Percentiles rank a stretch among this genome's conserved stretches.
Conservation (phyloP, 2,797 vertebrate genomes). For the Girardinus metallicus region DNA sequence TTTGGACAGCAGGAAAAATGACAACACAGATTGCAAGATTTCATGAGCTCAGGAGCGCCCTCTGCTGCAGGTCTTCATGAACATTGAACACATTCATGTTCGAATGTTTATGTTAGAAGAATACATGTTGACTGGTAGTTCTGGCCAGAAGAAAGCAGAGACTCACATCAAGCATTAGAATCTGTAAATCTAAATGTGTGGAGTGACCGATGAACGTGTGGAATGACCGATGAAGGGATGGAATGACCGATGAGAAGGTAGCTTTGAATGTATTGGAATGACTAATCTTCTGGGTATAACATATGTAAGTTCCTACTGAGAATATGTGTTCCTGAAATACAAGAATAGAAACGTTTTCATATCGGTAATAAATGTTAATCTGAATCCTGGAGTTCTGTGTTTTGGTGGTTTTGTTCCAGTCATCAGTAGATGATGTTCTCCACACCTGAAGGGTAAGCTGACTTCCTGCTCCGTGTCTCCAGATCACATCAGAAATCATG, state of each 20-base stretch:
- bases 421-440: neutral
- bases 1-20: conserved; percentile 21
- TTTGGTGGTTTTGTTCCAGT: neutral
- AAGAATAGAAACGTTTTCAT: neutral
- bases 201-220: neutral
- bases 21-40: conserved; percentile 80
- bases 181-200: neutral
- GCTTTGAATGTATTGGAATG: neutral
- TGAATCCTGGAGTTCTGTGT: neutral
- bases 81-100: neutral
- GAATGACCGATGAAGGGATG: neutral
- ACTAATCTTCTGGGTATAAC: neutral
- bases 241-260: neutral
- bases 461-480: neutral
- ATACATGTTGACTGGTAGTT: neutral
- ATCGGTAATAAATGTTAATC: neutral
- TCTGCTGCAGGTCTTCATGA: neutral
- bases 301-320: neutral
- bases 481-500: neutral
- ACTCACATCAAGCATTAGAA: neutral
- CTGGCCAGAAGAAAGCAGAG: neutral
- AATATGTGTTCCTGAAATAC: neutral
- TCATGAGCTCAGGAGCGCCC: neutral
- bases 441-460: neutral
- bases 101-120: neutral